phyloP scores from a whole-genome alignment of 1,140 invertebrate species.

The Dendrolimus kikuchii region DNA sequence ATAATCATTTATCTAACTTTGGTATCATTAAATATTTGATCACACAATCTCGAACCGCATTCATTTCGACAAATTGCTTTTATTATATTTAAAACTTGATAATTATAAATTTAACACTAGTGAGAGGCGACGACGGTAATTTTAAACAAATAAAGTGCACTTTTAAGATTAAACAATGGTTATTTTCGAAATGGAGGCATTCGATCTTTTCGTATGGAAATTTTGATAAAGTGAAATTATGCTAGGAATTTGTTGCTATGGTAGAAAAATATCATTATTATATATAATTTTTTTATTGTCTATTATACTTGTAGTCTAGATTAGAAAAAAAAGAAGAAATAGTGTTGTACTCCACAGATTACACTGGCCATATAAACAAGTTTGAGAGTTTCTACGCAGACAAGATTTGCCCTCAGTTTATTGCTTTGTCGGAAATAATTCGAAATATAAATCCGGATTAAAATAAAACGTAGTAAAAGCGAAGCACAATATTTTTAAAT shows the following conservation, averaged over 20 bases:
- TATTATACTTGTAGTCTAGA: no score
- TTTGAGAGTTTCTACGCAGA: no score
- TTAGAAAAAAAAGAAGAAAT: no score
- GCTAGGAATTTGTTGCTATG: neutral
- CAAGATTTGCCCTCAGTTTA: no score
- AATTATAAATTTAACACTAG: conserved; percentile 37
- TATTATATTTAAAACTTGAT: conserved; percentile 38
- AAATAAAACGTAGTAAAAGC: no score
- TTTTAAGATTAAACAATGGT: conserved; percentile 21
- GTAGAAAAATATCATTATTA: no score
- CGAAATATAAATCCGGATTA: no score
- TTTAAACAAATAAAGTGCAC: conserved; percentile 47
- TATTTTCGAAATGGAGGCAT: conserved; percentile 12
- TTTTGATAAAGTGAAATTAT: neutral
- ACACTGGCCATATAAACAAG: no score
- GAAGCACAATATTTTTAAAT: neutral
- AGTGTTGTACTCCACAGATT: no score
- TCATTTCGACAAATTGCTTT: conserved; percentile 26
- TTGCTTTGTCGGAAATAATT: no score
- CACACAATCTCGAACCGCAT: conserved; percentile 15
- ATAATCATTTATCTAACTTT: conserved; percentile 22
- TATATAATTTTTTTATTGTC: no score
- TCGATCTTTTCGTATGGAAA: no score
- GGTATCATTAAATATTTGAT: conserved; percentile 4
- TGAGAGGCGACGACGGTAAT: conserved; percentile 40